A percentile compares a stretch with the other conserved stretches of the same genome.
Conservation (phyloP, 2,797 vertebrate species). For the Chiroxiphia lanceolata region DNA sequence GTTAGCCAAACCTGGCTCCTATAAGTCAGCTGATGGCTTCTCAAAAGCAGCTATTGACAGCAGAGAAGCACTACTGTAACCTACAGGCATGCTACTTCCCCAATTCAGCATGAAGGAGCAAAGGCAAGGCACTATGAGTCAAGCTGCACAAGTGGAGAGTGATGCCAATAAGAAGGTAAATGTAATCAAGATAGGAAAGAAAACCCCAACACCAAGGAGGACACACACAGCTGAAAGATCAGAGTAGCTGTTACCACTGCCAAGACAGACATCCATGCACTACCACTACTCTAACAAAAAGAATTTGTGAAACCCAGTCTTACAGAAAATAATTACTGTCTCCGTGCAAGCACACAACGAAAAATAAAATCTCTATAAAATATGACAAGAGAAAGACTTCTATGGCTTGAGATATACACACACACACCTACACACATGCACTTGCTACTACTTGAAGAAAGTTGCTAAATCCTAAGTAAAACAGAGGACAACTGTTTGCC, state of each 20-base stretch:
- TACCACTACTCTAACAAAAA: not conserved
- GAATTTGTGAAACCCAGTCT: not conserved
- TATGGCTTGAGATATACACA: too few species aligned
- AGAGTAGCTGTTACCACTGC: not conserved
- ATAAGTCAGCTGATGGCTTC: not conserved
- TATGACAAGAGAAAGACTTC: too few species aligned
- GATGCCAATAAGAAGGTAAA: not conserved
- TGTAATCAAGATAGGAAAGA: not conserved
- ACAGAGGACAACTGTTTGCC: not conserved
- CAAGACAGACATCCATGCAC: not conserved
- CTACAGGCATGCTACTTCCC: not conserved
- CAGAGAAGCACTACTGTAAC: not conserved
- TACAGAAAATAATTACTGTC: not conserved
- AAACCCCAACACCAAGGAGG: fast-evolving
- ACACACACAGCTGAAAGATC: not conserved
- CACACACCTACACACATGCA: not conserved
- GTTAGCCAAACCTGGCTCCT: not conserved
- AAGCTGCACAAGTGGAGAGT: fast-evolving
- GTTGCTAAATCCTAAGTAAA: not conserved
- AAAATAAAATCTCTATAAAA: too few species aligned
- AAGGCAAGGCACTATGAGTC: not conserved
- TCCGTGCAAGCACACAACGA: too few species aligned
- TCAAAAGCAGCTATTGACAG: not conserved
- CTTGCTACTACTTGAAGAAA: not conserved
- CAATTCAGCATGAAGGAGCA: not conserved